Percentiles rank a stretch among this genome's conserved stretches.
These are phyloP conservation scores for Drosophila cracens DNA, from an alignment of 2,888 invertebrate species.

Conservation along the genomic window DNA sequence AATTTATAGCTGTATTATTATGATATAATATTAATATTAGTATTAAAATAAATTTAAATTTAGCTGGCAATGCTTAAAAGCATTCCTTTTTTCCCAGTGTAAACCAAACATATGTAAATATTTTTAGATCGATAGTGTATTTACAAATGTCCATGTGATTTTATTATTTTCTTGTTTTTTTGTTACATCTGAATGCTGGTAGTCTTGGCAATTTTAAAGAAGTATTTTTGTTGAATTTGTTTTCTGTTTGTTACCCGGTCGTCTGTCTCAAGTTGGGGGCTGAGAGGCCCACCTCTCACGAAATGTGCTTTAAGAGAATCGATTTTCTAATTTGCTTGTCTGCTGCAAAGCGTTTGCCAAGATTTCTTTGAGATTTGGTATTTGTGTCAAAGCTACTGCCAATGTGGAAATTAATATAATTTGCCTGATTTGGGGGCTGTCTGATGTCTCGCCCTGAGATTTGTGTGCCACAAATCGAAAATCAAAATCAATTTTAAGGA, in stretches of 20 bases:
- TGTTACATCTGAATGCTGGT: constrained; percentile 38
- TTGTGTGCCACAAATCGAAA: constrained; percentile 67
- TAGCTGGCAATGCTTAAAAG: neutral
- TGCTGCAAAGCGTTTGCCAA: constrained; percentile 33
- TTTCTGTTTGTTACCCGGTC: constrained; percentile 29
- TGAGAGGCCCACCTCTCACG: neutral
- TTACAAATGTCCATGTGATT: neutral
- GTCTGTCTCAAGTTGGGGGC: constrained; percentile 23
- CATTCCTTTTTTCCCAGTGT: neutral
- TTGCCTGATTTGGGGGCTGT: constrained; percentile 74
- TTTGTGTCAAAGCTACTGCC: constrained; percentile 73
- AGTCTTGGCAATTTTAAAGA: constrained; percentile 50
- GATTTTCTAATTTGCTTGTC: constrained; percentile 67
- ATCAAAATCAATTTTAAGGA: constrained; percentile 76
- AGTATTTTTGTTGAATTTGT: constrained; percentile 47
- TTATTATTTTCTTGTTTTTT: constrained; percentile 4
- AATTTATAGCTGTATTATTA: too few species aligned
- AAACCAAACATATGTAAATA: neutral
- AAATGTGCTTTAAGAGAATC: constrained; percentile 67
- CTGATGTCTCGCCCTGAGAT: constrained; percentile 67
- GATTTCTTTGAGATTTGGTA: constrained; percentile 55
- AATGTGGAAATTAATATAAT: constrained; percentile 80
- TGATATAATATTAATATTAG: neutral
- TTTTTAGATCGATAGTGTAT: constrained; percentile 11
- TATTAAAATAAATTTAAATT: neutral